Evolutionary conservation across 2,113 vertebrate species (phyloP).

Genomic region (Pogonocichla stellata): DNA sequence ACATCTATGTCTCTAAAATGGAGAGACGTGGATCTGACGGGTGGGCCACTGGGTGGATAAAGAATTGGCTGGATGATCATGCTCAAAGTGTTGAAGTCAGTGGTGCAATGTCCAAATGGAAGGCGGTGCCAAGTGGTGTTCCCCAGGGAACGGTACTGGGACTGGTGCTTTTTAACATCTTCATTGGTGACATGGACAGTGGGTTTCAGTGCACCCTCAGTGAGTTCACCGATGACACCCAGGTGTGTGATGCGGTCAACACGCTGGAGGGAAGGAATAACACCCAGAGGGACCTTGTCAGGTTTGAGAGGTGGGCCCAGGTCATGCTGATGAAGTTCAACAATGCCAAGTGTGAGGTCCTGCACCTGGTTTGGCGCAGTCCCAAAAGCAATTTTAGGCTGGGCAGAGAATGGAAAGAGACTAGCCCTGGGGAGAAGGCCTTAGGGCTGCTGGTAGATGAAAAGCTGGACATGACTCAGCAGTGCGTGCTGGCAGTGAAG

Average conservation of each 20-base stretch:
- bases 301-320: not conserved
- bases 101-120: not conserved
- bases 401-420: not conserved
- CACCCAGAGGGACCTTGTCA: not conserved
- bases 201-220: not conserved
- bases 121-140: not conserved
- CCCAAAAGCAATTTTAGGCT: not conserved
- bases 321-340: not conserved
- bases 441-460: not conserved
- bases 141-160: not conserved
- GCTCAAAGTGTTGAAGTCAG: not conserved
- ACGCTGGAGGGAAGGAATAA: not conserved
- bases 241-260: not conserved
- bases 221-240: not conserved
- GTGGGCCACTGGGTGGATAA: not conserved
- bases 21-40: not conserved
- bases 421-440: not conserved
- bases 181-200: not conserved
- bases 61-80: not conserved
- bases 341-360: not conserved
- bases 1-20: not conserved
- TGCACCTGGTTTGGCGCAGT: not conserved
- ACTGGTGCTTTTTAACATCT: not conserved
- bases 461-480: not conserved
- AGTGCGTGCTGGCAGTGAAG: not conserved